Base-by-base conservation (phyloP, 2,888 invertebrate species). In the Tetragnatha montana region DNA sequence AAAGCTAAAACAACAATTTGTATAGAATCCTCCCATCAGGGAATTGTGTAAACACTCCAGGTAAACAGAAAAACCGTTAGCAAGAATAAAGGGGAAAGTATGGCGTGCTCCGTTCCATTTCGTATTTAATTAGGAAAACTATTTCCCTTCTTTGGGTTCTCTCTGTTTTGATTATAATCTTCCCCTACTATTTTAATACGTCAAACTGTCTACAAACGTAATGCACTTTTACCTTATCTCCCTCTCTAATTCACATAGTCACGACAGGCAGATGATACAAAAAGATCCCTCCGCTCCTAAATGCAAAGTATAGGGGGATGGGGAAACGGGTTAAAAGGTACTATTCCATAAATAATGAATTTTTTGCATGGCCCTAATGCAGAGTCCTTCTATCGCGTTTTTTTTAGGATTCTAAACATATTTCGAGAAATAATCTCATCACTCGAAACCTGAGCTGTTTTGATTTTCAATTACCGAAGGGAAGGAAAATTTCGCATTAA, bases 51-150 rank as follows among this genome's bases (percentile, higher is more conserved):
- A 82, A 82, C 51, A n/a, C 76, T 81, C 78, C 49, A 60, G 19
- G 75, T 81, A 88, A 84, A 81, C 80, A 83, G 60, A 74, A 79
- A 88, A 84, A 80, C 79, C 49, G n/a, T 80, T 19, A 50, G 17
- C 17, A 60, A 60, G 60, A 22, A 49, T 83, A 79, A 71, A 70
- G 80, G 68, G 74, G 78, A 88, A 73, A 88, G 21, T n/a, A 12
- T 85, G 47, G 85, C 89, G 89, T 89, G 89, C 85, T 76, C 7
- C 60, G 35, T 70, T 85, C 81, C 89, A 89, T 89, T 89, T 81
- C 81, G 76, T 35, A 89, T 85, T 89, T 89, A 89, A 89, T 89
- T 85, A 81, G 76, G 51, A 87, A 74, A 81, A 74, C 14, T 75
- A 75, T 89, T 89, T 89, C 71, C 35, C 70, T 47, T 50, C 35